Conservation (phyloP, 2,113 vertebrate genomes). For the Rostratula benghalensis region DNA sequence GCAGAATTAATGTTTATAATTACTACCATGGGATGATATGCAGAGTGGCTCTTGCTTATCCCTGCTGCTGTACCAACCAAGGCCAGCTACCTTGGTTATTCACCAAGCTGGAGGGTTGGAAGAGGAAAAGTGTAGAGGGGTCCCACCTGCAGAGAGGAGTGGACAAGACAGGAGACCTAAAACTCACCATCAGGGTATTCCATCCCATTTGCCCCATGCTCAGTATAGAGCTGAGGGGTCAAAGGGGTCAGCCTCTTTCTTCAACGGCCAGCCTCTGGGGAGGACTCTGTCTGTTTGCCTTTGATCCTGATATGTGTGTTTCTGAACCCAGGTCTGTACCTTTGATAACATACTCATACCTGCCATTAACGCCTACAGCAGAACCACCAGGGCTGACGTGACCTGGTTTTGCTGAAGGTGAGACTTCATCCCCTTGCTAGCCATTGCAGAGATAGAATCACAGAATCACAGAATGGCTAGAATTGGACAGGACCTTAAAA, state of each 20-base stretch:
- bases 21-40: not conserved
- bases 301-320: not conserved
- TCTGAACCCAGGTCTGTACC: not conserved
- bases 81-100: not conserved
- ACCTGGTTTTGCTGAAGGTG: not conserved
- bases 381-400: not conserved
- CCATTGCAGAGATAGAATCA: not conserved
- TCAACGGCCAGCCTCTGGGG: not conserved
- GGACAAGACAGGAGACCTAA: not conserved
- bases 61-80: not conserved
- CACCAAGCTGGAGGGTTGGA: not conserved
- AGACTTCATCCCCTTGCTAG: not conserved
- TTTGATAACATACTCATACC: not conserved
- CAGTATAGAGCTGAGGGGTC: not conserved
- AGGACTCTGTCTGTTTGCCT: not conserved
- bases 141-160: not conserved
- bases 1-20: not conserved
- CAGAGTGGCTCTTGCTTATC: not conserved
- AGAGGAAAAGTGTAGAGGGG: not conserved
- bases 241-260: not conserved
- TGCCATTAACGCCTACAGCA: not conserved
- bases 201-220: not conserved
- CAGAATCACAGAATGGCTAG: too few species aligned
- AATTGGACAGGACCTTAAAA: too few species aligned
- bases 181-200: not conserved